Base-by-base conservation (phyloP, 35 echinoderm and acorn worm genomes). In the Apostichopus japonicus region DNA sequence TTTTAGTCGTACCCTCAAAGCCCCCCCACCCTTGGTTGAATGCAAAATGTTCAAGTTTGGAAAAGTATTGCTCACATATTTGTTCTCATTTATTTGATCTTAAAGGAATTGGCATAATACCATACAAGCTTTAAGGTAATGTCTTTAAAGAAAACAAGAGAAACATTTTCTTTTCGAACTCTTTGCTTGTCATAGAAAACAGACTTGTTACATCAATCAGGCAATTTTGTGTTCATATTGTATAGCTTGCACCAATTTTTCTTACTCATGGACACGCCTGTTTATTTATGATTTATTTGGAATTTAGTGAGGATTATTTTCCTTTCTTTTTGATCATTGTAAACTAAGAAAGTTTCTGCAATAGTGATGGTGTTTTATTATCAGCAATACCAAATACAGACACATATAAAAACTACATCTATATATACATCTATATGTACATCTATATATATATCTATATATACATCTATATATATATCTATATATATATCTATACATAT, bases 21-120 rank as follows among this genome's bases (percentile, higher is more conserved):
- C 33, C 33, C 33, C 25, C 33, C 33, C 33, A 44, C 33, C 33
- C 33, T 44, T 44, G 33, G 17, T 75, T 6, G 71, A 23, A 75
- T n/a, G 71, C 71, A 75, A 75, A 75, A 75, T 75, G 71, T 19
- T 75, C n/a, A n/a, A 19, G 22, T 24, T 19, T 21, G 15, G n/a
- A 75, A 23, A 23, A 8, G 5, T 75, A 21, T n/a, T 23, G 71
- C n/a, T 75, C 15, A 75, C 17, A 19, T 75, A 23, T 7, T 21
- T 75, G 7, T 67, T 67, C 33, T 19, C 71, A 19, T 75, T 75
- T 75, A 75, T 75, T 75, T 75, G 71, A 75, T 75, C 71, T 75
- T 75, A 75, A 75, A 75, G 71, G 71, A 75, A 75, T 75, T 75
- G 71, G 71, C 71, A 75, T 75, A 75, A 75, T 75, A 75, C 71